Percentiles rank a stretch among this genome's conserved stretches.
phyloP scores from a whole-genome alignment of 1,140 invertebrate species.

The Drosophila repleta region DNA sequence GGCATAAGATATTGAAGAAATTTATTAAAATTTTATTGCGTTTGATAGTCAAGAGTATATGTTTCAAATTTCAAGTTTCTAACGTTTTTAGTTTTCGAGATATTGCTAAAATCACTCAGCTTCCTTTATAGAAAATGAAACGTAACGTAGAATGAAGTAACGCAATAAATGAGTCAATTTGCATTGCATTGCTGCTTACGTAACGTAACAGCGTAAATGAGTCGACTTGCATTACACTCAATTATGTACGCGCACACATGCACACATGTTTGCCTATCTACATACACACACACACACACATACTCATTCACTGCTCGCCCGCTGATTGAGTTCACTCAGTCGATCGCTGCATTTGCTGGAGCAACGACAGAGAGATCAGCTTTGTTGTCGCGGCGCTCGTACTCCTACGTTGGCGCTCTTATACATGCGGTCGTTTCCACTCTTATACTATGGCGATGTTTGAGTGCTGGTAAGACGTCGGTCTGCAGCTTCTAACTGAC shows the following conservation, averaged over 20 bases:
- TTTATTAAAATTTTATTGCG: no score
- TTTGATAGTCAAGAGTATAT: no score
- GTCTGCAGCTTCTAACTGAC: slow-evolving; percentile 47
- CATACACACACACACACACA: not conserved
- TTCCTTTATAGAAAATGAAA: no score
- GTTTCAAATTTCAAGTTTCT: no score
- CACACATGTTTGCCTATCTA: not conserved
- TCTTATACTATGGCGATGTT: no score
- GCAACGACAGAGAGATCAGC: not conserved
- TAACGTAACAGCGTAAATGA: not conserved
- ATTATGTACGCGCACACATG: not conserved
- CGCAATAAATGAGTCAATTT: no score
- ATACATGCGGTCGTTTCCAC: no score
- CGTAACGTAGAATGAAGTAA: no score
- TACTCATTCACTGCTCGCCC: not conserved
- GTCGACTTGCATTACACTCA: not conserved
- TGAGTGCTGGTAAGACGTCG: slow-evolving; percentile 23
- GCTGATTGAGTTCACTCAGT: not conserved
- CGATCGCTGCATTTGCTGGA: not conserved
- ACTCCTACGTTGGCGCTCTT: slow-evolving; percentile 1
- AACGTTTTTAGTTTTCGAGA: no score
- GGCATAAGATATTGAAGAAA: no score
- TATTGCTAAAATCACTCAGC: no score
- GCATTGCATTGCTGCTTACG: not conserved
- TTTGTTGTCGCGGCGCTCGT: not conserved